phyloP scores from a whole-genome alignment of 2,888 invertebrate species.

The Polyommatus iphigenia region DNA sequence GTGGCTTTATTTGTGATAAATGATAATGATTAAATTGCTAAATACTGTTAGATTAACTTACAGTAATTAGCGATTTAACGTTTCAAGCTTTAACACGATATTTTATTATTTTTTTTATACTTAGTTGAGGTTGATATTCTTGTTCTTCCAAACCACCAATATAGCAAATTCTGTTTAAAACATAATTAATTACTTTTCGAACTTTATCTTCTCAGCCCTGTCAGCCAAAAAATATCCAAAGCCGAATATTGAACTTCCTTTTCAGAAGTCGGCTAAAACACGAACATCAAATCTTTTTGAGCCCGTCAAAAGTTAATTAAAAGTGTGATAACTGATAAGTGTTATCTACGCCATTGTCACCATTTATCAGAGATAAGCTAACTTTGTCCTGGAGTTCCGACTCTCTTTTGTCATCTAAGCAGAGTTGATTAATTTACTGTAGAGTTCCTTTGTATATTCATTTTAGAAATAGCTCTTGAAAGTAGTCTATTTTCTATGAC shows the following conservation, averaged over 20 bases:
- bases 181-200: too few relatives aligned
- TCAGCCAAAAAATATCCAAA: too few relatives aligned
- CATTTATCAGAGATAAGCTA: background rate
- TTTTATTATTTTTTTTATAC: background rate
- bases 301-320: slow-evolving; percentile 8
- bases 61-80: background rate
- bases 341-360: background rate
- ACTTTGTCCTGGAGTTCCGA: background rate
- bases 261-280: background rate
- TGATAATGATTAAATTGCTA: too few relatives aligned
- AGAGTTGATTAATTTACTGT: background rate
- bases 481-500: too few relatives aligned
- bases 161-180: too few relatives aligned
- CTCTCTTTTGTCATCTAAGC: background rate
- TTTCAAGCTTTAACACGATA: background rate
- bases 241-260: too few relatives aligned
- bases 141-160: too few relatives aligned
- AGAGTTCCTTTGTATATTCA: background rate
- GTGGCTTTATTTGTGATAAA: too few relatives aligned
- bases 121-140: too few relatives aligned
- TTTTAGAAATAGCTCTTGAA: background rate
- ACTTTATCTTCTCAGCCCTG: too few relatives aligned
- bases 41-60: background rate
- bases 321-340: background rate
- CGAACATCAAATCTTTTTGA: background rate